Evolutionary conservation across 2,113 vertebrate species (phyloP).

Genomic region (Poecilia latipinna): DNA sequence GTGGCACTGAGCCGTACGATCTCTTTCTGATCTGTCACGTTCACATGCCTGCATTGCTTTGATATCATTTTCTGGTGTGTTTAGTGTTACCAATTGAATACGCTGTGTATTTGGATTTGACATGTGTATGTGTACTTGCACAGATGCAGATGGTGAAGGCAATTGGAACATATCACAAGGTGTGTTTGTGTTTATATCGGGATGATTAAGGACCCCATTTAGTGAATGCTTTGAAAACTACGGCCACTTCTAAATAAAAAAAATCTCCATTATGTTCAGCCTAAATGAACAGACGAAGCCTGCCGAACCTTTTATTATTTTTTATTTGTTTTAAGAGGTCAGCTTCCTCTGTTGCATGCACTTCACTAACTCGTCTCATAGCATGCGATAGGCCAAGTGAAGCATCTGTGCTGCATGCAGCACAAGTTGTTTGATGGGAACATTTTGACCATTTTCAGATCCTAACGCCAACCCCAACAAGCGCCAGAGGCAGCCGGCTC

Average conservation of each 20-base stretch:
- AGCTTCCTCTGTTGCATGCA: constrained; percentile 69
- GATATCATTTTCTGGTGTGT: constrained; percentile 19
- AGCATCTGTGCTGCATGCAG: neutral
- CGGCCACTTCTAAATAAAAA: constrained; percentile 3
- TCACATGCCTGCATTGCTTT: constrained; percentile 13
- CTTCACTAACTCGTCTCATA: constrained; percentile 50
- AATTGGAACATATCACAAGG: constrained; percentile 80
- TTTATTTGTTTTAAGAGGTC: neutral
- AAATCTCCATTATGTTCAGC: constrained; percentile 77
- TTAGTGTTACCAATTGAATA: constrained; percentile 25
- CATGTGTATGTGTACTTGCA: constrained; percentile 77
- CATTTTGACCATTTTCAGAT: constrained; percentile 71
- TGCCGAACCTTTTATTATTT: constrained; percentile 28
- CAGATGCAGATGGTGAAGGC: constrained; percentile 84
- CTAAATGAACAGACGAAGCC: constrained; percentile 18
- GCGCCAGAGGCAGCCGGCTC: constrained; percentile 90
- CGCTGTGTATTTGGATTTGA: constrained; percentile 65
- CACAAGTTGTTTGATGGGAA: constrained; percentile 21
- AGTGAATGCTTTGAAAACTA: constrained; percentile 13
- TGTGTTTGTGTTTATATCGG: constrained; percentile 57
- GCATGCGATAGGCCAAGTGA: constrained; percentile 21
- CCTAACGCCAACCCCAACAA: constrained; percentile 89
- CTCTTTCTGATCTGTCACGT: constrained; percentile 7
- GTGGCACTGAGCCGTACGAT: constrained; percentile 18
- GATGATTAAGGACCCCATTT: constrained; percentile 28